phyloP scores from a whole-genome alignment of 2,888 invertebrate species.

The Acronicta leporina region DNA sequence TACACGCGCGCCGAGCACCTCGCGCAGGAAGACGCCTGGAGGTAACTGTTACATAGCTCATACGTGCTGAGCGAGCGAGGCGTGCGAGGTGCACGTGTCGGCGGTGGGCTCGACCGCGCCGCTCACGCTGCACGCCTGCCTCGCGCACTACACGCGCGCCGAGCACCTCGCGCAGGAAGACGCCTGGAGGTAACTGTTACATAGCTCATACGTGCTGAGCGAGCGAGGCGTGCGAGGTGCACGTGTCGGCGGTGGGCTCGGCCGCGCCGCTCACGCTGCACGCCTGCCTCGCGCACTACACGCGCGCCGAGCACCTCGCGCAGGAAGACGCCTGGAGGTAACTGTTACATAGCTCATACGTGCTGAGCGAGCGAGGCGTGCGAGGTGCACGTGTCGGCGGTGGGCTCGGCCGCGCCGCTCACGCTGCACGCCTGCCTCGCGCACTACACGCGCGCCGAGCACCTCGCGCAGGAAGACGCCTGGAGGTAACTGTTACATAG shows the following conservation, averaged over 20 bases:
- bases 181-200: conserved; percentile 92
- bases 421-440: conserved; percentile 97
- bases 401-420: conserved; percentile 88
- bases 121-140: conserved; percentile 97
- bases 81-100: conserved; percentile 92
- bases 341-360: conserved; percentile 1
- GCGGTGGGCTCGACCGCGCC: conserved; percentile 82
- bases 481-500: conserved; percentile 90
- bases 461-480: conserved; percentile 96
- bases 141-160: conserved; percentile 95
- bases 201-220: conserved; percentile 20
- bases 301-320: conserved; percentile 95
- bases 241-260: conserved; percentile 88
- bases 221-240: conserved; percentile 92
- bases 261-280: conserved; percentile 94
- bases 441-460: conserved; percentile 95
- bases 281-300: conserved; percentile 97
- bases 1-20: conserved; percentile 96
- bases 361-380: conserved; percentile 85
- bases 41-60: conserved; percentile 70
- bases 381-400: conserved; percentile 93
- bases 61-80: not conserved
- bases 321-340: conserved; percentile 97
- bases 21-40: conserved; percentile 97
- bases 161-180: conserved; percentile 96